Evolutionary conservation across 2,797 vertebrate genomes (phyloP).

Genomic region (Cynopterus sphinx): DNA sequence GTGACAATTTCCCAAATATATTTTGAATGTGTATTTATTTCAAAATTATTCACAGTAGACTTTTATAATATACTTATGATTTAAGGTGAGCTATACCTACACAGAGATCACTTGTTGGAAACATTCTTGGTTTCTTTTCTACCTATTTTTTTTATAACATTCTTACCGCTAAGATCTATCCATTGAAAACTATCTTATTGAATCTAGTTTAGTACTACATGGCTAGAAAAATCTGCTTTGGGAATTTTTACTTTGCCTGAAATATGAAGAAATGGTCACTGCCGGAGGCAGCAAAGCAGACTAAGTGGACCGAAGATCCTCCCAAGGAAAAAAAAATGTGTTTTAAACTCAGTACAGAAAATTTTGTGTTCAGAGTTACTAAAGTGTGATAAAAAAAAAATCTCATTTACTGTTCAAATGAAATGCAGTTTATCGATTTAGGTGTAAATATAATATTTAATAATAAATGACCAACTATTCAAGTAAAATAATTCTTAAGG

Average conservation of each 20-base stretch:
- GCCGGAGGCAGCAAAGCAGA: neutral
- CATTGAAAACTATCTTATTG: neutral
- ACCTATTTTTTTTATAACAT: neutral
- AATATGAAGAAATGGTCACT: neutral
- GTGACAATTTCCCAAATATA: neutral
- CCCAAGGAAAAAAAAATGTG: neutral
- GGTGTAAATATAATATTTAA: neutral
- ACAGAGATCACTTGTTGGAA: neutral
- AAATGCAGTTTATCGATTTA: neutral
- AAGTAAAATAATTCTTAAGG: neutral
- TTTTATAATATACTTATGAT: neutral
- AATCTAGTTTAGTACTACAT: neutral
- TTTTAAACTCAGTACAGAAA: neutral
- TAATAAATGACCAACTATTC: neutral
- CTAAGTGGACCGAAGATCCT: neutral
- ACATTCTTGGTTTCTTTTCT: neutral
- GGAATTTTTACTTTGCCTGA: neutral
- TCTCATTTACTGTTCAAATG: neutral
- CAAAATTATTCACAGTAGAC: neutral
- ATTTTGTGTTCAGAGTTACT: neutral
- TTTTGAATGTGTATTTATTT: neutral
- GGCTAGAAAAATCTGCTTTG: neutral
- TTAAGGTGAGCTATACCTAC: neutral
- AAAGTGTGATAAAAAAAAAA: neutral
- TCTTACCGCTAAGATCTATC: neutral